Percentiles rank a stretch among this genome's conserved stretches.
Evolutionary conservation across 2,888 invertebrate species (phyloP).

Genomic region (Chrysolina haemoptera): DNA sequence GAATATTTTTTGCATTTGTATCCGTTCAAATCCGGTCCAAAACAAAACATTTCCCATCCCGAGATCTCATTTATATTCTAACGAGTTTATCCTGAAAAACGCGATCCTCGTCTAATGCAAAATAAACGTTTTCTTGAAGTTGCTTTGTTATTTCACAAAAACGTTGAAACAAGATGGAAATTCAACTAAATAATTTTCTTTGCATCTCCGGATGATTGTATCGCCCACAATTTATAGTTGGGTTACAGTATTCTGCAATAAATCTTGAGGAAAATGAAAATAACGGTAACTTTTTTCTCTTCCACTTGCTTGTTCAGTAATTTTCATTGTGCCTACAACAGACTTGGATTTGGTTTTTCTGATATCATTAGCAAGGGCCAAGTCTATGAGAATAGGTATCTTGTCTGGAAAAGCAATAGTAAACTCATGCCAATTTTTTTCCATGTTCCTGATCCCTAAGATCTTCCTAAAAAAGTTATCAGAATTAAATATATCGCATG

Average conservation of each 20-base stretch:
- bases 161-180: slow-evolving; percentile 4
- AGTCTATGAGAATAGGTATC: too few relatives aligned
- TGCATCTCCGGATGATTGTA: slow-evolving; percentile 15
- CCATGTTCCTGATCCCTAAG: too few relatives aligned
- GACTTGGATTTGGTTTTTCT: too few relatives aligned
- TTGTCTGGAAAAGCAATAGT: too few relatives aligned
- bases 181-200: slow-evolving; percentile 7
- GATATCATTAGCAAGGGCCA: too few relatives aligned
- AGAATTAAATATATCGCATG: too few relatives aligned
- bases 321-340: background rate
- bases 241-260: background rate
- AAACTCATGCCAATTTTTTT: too few relatives aligned
- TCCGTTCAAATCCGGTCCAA: background rate
- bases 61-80: slow-evolving; percentile 3
- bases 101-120: slow-evolving; percentile 14
- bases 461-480: too few relatives aligned
- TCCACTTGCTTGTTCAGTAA: background rate
- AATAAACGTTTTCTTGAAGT: slow-evolving; percentile 14
- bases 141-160: slow-evolving; percentile 10
- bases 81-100: slow-evolving; percentile 14
- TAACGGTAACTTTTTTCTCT: slow-evolving; percentile 6
- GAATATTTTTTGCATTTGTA: background rate
- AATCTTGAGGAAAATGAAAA: background rate
- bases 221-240: slow-evolving; percentile 9
- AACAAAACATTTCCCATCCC: background rate